phyloP scores from a whole-genome alignment of 2,888 invertebrate species.

The Rhorus exstirpatorius region DNA sequence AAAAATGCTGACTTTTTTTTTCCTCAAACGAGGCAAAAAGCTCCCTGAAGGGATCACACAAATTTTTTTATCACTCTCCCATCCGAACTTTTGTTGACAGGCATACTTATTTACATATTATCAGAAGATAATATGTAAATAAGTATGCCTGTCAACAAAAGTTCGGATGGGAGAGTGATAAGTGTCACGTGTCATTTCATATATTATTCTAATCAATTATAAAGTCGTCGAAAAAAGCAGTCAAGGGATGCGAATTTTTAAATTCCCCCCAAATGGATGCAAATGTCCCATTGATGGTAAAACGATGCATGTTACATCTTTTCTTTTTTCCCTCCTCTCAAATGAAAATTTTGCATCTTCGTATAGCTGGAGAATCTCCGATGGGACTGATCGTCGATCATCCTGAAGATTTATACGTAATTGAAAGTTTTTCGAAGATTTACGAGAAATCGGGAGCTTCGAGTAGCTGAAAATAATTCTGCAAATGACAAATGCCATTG shows the following conservation, averaged over 20 bases:
- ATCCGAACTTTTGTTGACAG: no score
- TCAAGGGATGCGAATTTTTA: constrained; percentile 14
- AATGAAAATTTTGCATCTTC: no score
- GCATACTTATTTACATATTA: no score
- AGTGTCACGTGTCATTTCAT: no score
- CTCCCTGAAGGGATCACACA: no score
- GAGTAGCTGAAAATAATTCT: constrained; percentile 24
- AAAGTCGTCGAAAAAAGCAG: constrained; percentile 53
- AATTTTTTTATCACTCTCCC: no score
- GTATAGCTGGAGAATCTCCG: constrained; percentile 31
- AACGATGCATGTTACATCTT: constrained; percentile 53
- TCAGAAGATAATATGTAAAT: no score
- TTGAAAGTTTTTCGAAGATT: constrained; percentile 49
- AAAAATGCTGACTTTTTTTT: no score
- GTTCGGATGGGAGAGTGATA: no score
- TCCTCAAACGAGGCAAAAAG: no score
- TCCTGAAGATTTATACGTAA: constrained; percentile 16
- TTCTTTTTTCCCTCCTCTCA: constrained; percentile 12
- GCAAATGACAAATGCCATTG: constrained; percentile 6
- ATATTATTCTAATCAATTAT: constrained; percentile 35
- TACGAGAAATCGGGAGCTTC: constrained; percentile 27
- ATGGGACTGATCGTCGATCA: constrained; percentile 49
- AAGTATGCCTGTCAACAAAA: no score
- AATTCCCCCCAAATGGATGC: constrained; percentile 25
- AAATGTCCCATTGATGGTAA: constrained; percentile 57